Evolutionary conservation across 2,888 invertebrate species (phyloP), one percentile per base, ranked within the genome.

Genomic region (Amphipoea oculea): DNA sequence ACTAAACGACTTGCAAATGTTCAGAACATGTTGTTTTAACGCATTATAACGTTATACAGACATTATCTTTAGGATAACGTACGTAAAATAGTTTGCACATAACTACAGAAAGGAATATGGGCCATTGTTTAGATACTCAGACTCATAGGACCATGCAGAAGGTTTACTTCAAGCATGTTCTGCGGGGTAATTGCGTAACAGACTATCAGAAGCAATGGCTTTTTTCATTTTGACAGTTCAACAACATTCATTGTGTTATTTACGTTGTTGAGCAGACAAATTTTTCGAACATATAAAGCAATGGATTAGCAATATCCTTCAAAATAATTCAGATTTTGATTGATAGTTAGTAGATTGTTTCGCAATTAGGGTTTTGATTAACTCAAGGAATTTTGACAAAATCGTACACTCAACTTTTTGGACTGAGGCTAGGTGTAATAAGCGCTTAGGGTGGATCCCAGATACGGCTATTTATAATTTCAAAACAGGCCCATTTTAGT

Each of bases 71-170:
- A 83, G 60, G 73, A 66, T 54, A 40, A 62, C 62, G 48, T 73
- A 72, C 73, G 68, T 86, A 70, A 88, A 78, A 70, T 83, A 83
- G 76, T 78, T 80, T 42, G 42, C 83, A 79, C 60, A 78, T 86
- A 86, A 83, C 86, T 83, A 77, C 76, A 73, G 42, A 70, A 60
- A 73, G 79, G 80, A 76, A 86, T 83, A 67, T 68, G 3, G 4
- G 66, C 23, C 45, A 62, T 86, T 76, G 40, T 70, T 72, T 65
- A 76, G 54, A 51, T n/a, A 62, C n/a, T 57, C 36, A 40, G 6
- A 14, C n/a, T n/a, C 14, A 11, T 12, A 45, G 4, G 14, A 17
- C 11, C 29, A 65, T 3, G 14, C 75, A 83, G 73, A 86, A 85
- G 79, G 66, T 54, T 54, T 20, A 20, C 7, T 54, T 20, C 20